Percentiles rank a stretch among this genome's conserved stretches.
Evolutionary conservation across 2,113 vertebrate genomes (phyloP).

Genomic region (Grantiella picta): DNA sequence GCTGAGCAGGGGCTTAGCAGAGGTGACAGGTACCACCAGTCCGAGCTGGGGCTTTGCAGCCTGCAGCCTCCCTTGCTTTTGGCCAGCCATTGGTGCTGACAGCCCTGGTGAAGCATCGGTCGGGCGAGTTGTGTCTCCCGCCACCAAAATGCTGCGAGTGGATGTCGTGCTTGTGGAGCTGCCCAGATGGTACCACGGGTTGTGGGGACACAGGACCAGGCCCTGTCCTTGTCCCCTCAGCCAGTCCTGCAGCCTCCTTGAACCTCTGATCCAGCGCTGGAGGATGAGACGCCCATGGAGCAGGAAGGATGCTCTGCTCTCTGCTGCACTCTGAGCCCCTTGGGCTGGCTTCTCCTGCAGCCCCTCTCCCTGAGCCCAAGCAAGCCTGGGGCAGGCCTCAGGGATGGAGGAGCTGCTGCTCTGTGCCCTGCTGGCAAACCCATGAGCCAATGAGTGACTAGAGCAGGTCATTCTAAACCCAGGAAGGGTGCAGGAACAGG

Average conservation of each 20-base stretch:
- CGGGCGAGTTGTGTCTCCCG: neutral
- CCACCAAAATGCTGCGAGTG: neutral
- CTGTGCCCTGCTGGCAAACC: neutral
- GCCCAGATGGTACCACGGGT: neutral
- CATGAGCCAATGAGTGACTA: neutral
- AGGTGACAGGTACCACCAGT: neutral
- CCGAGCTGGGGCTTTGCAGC: neutral
- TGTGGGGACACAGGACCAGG: neutral
- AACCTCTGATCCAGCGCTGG: neutral
- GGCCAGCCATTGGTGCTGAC: neutral
- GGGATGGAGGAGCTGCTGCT: neutral
- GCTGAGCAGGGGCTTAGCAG: neutral
- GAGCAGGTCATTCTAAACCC: neutral
- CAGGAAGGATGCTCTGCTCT: neutral
- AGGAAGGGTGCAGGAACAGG: neutral
- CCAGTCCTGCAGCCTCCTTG: neutral
- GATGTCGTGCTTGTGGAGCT: accelerated
- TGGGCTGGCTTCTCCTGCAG: neutral
- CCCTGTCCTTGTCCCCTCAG: neutral
- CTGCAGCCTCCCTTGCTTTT: neutral
- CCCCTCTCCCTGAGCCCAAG: neutral
- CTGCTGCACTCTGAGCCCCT: neutral
- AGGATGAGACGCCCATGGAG: accelerated
- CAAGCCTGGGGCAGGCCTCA: neutral
- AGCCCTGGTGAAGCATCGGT: accelerated